phyloP scores from a whole-genome alignment of 2,113 vertebrate species.

The Chaenogobius annularis region DNA sequence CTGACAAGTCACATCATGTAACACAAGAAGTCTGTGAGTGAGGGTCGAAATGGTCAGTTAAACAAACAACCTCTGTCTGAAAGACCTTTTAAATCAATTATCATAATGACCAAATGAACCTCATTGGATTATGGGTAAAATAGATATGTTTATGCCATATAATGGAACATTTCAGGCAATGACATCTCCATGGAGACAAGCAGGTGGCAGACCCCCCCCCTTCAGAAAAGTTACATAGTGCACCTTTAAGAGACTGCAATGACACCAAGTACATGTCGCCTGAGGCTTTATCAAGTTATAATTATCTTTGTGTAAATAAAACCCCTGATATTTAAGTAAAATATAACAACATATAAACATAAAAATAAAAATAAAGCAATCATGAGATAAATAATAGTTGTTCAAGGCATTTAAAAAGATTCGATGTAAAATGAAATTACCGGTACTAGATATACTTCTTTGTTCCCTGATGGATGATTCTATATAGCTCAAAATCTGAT shows the following conservation, averaged over 20 bases:
- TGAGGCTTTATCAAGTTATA: not conserved
- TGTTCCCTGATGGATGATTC: conserved; percentile 49
- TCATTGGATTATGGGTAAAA: too few species aligned
- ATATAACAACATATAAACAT: conserved; percentile 6
- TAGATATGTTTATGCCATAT: too few species aligned
- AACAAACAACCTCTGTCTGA: too few species aligned
- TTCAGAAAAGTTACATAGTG: too few species aligned
- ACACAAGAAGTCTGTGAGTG: too few species aligned
- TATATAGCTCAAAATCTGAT: conserved; percentile 7
- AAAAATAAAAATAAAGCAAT: conserved; percentile 35
- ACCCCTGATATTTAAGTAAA: conserved; percentile 8
- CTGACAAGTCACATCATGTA: too few species aligned
- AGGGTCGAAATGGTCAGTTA: too few species aligned
- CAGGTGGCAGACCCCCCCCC: too few species aligned
- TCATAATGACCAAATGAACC: too few species aligned
- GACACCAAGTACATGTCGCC: not conserved
- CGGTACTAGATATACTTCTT: conserved; percentile 5
- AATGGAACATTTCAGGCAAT: too few species aligned
- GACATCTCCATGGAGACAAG: too few species aligned
- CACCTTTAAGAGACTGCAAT: not conserved
- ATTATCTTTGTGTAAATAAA: conserved; percentile 5
- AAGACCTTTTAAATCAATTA: too few species aligned
- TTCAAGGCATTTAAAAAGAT: not conserved
- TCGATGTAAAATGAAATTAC: conserved; percentile 23
- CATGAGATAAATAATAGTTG: conserved; percentile 40